A percentile compares a stretch with the other conserved stretches of the same genome.
phyloP scores from a whole-genome alignment of 2,113 vertebrate genomes.

The Sisor rabdophorus region DNA sequence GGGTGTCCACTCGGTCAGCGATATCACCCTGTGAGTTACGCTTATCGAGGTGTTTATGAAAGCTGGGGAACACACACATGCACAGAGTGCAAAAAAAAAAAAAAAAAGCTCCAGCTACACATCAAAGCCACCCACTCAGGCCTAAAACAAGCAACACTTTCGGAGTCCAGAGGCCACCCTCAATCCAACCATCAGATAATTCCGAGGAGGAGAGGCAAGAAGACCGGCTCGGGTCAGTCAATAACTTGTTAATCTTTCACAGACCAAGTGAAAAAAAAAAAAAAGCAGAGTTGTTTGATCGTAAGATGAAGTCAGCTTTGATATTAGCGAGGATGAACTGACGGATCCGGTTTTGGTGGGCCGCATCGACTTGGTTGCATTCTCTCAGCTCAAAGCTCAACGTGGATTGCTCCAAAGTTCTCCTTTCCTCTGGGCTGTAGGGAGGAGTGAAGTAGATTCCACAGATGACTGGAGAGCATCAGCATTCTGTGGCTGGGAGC shows the following conservation, averaged over 20 bases:
- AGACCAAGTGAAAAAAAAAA: slow-evolving; percentile 55
- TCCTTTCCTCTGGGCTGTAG: slow-evolving; percentile 26
- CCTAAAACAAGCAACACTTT: slow-evolving; percentile 45
- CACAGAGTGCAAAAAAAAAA: slow-evolving; percentile 33
- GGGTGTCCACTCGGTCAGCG: slow-evolving; percentile 28
- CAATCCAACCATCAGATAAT: slow-evolving; percentile 54
- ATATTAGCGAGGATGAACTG: slow-evolving; percentile 11
- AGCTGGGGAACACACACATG: slow-evolving; percentile 48
- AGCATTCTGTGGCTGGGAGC: slow-evolving; percentile 47
- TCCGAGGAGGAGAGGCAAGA: slow-evolving; percentile 36
- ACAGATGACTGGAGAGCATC: slow-evolving; percentile 28
- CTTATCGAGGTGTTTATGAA: slow-evolving; percentile 55
- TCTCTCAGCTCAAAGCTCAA: not conserved
- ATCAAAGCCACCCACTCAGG: slow-evolving; percentile 57
- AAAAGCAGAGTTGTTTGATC: slow-evolving; percentile 51
- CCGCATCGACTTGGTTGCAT: slow-evolving; percentile 17
- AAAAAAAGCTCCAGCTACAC: slow-evolving; percentile 44
- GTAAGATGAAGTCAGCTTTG: slow-evolving; percentile 26
- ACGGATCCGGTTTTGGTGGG: slow-evolving; percentile 7
- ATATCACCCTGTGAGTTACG: slow-evolving; percentile 37
- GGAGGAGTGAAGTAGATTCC: slow-evolving; percentile 46
- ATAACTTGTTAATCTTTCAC: slow-evolving; percentile 59
- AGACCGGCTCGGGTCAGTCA: slow-evolving; percentile 51
- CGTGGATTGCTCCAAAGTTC: slow-evolving; percentile 28
- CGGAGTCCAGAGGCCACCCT: slow-evolving; percentile 52